Evolutionary conservation across 2,797 vertebrate species (phyloP).

Genomic region (Etheostoma perlongum): DNA sequence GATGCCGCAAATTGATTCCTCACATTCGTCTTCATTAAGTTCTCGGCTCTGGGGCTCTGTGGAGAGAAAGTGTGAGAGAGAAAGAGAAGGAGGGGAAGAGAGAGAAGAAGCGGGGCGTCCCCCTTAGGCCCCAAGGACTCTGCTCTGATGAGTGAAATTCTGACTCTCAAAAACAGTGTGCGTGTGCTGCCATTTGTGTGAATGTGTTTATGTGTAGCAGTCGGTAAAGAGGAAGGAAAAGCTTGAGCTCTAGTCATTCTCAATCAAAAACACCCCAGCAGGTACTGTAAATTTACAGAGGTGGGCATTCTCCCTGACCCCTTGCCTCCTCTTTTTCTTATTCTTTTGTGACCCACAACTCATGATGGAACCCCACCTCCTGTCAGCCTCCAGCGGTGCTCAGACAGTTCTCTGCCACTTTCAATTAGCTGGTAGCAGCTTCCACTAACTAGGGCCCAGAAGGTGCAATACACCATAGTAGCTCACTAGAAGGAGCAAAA

Average conservation of each 20-base stretch:
- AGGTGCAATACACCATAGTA: conserved; percentile 35
- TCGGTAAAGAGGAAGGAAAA: conserved; percentile 3
- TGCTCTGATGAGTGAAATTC: conserved; percentile 65
- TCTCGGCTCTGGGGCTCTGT: conserved; percentile 77
- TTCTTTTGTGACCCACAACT: conserved; percentile 43
- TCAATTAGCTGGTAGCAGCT: conserved; percentile 64
- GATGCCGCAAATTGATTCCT: conserved; percentile 87
- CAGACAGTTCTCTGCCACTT: conserved; percentile 64
- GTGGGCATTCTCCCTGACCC: conserved; percentile 15
- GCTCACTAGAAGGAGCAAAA: conserved; percentile 15
- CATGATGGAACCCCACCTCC: conserved; percentile 33
- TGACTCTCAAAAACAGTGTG: conserved; percentile 44
- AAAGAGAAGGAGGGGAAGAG: conserved; percentile 28
- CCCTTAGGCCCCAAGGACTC: conserved; percentile 46
- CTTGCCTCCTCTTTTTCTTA: conserved; percentile 17
- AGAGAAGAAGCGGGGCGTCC: conserved; percentile 51
- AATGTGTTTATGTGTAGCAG: conserved; percentile 16
- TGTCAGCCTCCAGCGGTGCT: conserved; percentile 50
- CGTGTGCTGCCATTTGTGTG: conserved; percentile 6
- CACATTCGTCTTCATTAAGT: conserved; percentile 88
- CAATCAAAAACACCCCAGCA: conserved; percentile 34
- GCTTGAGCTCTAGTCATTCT: conserved; percentile 29
- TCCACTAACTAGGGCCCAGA: conserved; percentile 57
- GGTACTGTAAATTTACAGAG: conserved; percentile 27
- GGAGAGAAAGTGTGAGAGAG: conserved; percentile 47